Percentiles rank a stretch among this genome's conserved stretches.
Evolutionary conservation across 2,113 vertebrate genomes (phyloP).

Genomic region (Eclectus roratus): DNA sequence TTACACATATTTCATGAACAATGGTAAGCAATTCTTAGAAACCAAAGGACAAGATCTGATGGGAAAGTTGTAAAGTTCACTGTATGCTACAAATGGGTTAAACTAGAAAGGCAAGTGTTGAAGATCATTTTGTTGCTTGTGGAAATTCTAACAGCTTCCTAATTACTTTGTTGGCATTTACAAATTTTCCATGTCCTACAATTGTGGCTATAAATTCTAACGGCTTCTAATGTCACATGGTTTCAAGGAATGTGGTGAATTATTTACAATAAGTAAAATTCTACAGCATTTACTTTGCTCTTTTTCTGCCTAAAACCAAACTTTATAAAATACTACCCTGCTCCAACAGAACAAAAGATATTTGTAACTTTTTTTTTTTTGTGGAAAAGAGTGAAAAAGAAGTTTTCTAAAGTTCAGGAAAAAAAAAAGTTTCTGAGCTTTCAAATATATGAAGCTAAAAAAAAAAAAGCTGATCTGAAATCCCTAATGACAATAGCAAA

Average conservation of each 20-base stretch:
- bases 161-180: conserved; percentile 58
- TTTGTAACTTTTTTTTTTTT: neutral
- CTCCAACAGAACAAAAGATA: neutral
- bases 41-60: neutral
- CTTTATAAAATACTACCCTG: neutral
- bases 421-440: neutral
- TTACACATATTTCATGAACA: neutral
- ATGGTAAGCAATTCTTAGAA: neutral
- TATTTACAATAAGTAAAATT: conserved; percentile 26
- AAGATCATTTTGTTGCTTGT: conserved; percentile 16
- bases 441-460: neutral
- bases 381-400: neutral
- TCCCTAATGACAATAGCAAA: neutral
- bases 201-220: conserved; percentile 17
- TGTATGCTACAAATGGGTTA: neutral
- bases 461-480: neutral
- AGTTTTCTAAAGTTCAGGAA: neutral
- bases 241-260: conserved; percentile 22
- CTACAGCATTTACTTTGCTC: neutral
- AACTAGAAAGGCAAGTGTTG: conserved; percentile 18
- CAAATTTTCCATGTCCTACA: conserved; percentile 57
- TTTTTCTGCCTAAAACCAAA: neutral
- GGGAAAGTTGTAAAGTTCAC: neutral
- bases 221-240: neutral
- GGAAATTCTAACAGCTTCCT: conserved; percentile 61